Conservation (phyloP, 2,113 vertebrate species). For the Eidolon helvum region DNA sequence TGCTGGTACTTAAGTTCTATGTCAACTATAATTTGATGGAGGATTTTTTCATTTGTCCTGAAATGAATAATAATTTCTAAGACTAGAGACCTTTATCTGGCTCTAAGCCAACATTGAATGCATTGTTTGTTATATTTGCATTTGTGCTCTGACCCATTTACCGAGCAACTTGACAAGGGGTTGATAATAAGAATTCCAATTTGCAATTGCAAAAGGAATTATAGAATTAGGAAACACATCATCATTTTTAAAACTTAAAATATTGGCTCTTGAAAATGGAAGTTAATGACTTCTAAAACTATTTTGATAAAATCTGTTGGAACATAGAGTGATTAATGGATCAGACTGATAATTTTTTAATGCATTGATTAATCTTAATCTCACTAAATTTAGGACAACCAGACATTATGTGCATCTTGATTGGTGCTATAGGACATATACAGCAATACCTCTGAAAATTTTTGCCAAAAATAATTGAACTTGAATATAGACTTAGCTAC, state of each 20-base stretch:
- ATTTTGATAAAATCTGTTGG: neutral
- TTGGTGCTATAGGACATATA: neutral
- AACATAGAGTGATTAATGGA: neutral
- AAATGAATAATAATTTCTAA: neutral
- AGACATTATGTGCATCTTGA: neutral
- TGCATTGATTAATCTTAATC: neutral
- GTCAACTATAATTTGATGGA: slow-evolving; percentile 6
- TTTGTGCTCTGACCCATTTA: neutral
- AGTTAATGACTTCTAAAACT: neutral
- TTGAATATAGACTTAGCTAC: neutral
- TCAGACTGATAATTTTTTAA: neutral
- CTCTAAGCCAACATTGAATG: neutral
- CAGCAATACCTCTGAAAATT: neutral
- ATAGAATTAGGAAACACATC: neutral
- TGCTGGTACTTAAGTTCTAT: slow-evolving; percentile 7
- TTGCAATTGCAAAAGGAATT: neutral
- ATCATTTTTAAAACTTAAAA: neutral
- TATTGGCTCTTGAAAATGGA: neutral
- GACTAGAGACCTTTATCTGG: neutral
- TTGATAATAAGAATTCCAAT: neutral
- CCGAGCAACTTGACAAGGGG: neutral
- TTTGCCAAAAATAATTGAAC: neutral
- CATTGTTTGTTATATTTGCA: neutral
- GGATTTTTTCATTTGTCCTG: neutral
- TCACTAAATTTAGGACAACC: neutral